Evolutionary conservation across 2,888 invertebrate species (phyloP), one percentile per base, ranked within the genome.

Genomic region (Dicranocentrus wangi): DNA sequence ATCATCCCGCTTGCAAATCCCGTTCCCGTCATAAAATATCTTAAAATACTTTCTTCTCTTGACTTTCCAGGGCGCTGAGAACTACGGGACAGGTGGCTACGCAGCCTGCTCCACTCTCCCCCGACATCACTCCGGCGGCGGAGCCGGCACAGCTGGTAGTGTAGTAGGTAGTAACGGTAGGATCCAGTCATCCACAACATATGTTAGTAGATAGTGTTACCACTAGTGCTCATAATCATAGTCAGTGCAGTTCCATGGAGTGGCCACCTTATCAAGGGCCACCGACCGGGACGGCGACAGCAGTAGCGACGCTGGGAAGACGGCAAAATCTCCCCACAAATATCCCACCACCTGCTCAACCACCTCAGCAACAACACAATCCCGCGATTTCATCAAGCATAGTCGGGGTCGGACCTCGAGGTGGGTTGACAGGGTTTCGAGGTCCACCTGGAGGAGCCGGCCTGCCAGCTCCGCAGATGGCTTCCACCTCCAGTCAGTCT

Each of bases 71-170:
- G 85, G 85, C 78, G 85, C 84, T 65, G 86, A 86, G 47, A 82
- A 81, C 53, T 84, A 84, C 51, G 84, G 83, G 21, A 66, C 83
- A 32, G 75, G 82, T 58, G 85, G 84, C 21, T 85, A 82, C 73
- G 85, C 83, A 7, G 85, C 86, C 13, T 87, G 86, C 69, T 85
- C 85, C 17, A 87, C 86, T 13, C 83, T 87, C 53, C 86, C 86
- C 3, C 63, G 86, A 43, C 85, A 85, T 66, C 85, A 85, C 21
- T 60, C 10, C 71, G 55, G 15, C 21, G 55, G 69, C 3, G 71
- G 53, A n/a, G 82, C 60, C 51, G 73, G 76, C 23, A 70, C 75
- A 13, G 69, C 70, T 47, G 73, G 72, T 17, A 73, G 68, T 58
- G 70, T 73, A 43, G 73, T 73, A 42, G 73, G 73, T 53, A 83